Evolutionary conservation across 1,140 invertebrate genomes (phyloP).

Genomic region (Papilio glaucus): DNA sequence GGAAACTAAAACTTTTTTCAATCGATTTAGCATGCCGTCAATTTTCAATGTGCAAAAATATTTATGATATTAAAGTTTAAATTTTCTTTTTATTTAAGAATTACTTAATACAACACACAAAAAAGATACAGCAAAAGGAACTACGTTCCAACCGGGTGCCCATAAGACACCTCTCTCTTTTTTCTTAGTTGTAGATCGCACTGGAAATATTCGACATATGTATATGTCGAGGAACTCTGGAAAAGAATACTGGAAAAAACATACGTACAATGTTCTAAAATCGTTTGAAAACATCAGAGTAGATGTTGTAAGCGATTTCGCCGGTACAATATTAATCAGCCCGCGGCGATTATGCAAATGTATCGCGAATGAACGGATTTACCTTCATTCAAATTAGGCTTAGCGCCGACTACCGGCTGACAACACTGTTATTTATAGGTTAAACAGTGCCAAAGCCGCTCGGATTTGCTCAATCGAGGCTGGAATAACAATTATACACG

Average conservation of each 20-base stretch:
- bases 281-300: slow-evolving; percentile 26
- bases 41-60: too few relatives aligned
- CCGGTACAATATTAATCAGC: slow-evolving; percentile 72
- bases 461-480: slow-evolving; percentile 18
- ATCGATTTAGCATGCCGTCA: too few relatives aligned
- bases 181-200: neutral
- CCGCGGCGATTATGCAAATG: slow-evolving; percentile 74
- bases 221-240: too few relatives aligned
- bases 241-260: slow-evolving; percentile 3
- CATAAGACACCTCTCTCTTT: too few relatives aligned
- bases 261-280: slow-evolving; percentile 27
- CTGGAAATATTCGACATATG: neutral
- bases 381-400: slow-evolving; percentile 68
- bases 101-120: too few relatives aligned
- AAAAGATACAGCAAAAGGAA: too few relatives aligned
- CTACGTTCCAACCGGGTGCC: too few relatives aligned
- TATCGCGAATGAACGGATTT: slow-evolving; percentile 67
- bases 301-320: slow-evolving; percentile 50
- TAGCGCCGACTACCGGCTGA: slow-evolving; percentile 48
- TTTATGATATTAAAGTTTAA: too few relatives aligned
- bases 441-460: slow-evolving; percentile 41
- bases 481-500: slow-evolving; percentile 34
- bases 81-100: too few relatives aligned
- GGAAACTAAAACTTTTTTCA: too few relatives aligned
- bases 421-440: slow-evolving; percentile 45